These are phyloP conservation scores for Monarcha castaneiventris DNA, from an alignment of 2,113 vertebrate genomes.

Conservation along the genomic window DNA sequence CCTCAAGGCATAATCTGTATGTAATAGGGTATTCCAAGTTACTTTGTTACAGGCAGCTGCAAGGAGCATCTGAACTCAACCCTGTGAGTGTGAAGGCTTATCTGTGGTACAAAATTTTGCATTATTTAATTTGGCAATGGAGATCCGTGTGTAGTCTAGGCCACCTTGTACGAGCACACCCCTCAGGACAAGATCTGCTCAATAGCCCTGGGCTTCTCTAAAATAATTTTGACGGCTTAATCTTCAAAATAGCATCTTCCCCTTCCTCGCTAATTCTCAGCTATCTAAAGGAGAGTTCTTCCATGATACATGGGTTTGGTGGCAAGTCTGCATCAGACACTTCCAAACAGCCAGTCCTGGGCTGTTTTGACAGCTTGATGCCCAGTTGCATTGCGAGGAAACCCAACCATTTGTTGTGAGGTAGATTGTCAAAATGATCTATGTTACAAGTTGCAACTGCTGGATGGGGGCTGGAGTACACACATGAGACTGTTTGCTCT, in stretches of 20 bases:
- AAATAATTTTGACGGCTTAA: background rate
- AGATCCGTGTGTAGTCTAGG: background rate
- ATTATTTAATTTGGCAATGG: background rate
- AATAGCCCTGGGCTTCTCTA: background rate
- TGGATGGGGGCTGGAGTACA: background rate
- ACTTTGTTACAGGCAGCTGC: background rate
- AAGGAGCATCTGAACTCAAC: background rate
- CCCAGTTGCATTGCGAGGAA: background rate
- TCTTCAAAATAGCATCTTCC: background rate
- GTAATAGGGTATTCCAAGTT: background rate
- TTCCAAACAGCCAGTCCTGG: background rate
- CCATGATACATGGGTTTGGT: background rate
- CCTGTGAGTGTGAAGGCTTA: background rate
- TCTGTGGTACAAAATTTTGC: background rate
- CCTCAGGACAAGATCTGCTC: background rate
- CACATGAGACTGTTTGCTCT: background rate
- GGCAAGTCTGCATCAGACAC: background rate
- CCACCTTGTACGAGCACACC: background rate
- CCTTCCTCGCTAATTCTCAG: background rate
- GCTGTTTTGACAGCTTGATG: background rate
- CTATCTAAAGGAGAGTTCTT: background rate
- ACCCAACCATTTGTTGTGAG: background rate
- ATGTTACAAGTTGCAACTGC: background rate
- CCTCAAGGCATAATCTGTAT: rapidly evolving
- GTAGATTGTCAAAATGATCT: background rate